A percentile compares a stretch with the other conserved stretches of the same genome.
Evolutionary conservation across 2,888 invertebrate genomes (phyloP).

Genomic region (Rhamphomyia laevipes): DNA sequence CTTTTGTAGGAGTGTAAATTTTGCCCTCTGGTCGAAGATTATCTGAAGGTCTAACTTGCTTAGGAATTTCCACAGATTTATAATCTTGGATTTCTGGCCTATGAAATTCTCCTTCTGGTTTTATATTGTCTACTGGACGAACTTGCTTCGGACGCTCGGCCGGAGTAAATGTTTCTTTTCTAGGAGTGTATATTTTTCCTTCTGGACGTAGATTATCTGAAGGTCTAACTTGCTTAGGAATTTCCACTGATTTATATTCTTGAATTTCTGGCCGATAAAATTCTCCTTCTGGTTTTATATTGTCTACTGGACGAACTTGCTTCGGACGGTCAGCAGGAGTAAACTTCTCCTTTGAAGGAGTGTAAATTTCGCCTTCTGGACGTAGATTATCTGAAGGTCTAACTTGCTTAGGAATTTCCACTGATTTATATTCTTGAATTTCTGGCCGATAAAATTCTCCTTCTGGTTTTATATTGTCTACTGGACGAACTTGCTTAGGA

Average conservation of each 20-base stretch:
- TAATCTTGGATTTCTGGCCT: conserved; percentile 40
- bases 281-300: conserved; percentile 40
- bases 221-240: too few species aligned
- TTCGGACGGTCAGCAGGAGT: conserved; percentile 38
- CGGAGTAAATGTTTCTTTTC: too few species aligned
- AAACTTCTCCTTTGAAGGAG: conserved; percentile 37
- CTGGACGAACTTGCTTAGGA: conserved; percentile 30
- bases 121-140: conserved; percentile 39
- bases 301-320: conserved; percentile 37
- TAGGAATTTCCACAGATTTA: too few species aligned
- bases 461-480: conserved; percentile 40
- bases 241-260: too few species aligned
- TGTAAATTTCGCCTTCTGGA: conserved; percentile 44
- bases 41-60: too few species aligned
- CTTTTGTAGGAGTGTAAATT: too few species aligned
- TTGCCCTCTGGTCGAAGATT: too few species aligned
- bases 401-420: too few species aligned
- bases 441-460: conserved; percentile 36
- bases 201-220: too few species aligned
- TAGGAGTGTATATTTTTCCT: too few species aligned
- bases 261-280: conserved; percentile 29
- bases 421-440: too few species aligned
- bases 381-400: too few species aligned
- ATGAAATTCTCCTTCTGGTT: conserved; percentile 44
- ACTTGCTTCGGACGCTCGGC: conserved; percentile 37